Conservation (phyloP, 2,113 vertebrate species). For the Strix uralensis region DNA sequence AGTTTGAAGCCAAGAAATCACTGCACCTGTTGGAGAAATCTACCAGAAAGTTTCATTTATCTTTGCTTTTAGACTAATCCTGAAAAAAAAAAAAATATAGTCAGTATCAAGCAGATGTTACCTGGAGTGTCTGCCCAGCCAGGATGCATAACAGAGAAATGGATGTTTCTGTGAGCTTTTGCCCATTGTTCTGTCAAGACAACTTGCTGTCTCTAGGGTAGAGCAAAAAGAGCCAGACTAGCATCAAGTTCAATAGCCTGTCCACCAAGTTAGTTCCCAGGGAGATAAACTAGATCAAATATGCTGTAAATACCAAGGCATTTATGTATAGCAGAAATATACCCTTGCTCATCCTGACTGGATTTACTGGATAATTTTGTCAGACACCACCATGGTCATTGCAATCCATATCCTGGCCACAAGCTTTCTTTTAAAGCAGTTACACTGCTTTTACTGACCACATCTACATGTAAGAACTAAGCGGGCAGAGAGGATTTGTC, state of each 20-base stretch:
- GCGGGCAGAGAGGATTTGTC: neutral
- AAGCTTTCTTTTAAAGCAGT: neutral
- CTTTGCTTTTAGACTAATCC: neutral
- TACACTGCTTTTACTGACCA: neutral
- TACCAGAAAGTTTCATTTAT: neutral
- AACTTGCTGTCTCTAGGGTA: slow-evolving; percentile 82
- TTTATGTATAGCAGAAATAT: neutral
- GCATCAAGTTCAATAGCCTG: neutral
- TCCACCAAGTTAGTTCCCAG: neutral
- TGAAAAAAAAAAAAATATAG: neutral
- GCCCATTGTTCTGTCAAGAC: slow-evolving; percentile 82
- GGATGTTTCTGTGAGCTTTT: slow-evolving; percentile 72
- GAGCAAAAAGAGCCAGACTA: neutral
- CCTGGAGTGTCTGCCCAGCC: slow-evolving; percentile 86
- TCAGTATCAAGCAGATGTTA: slow-evolving; percentile 1
- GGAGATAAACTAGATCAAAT: neutral
- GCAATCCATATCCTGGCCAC: neutral
- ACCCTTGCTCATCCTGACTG: neutral
- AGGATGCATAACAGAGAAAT: slow-evolving; percentile 84
- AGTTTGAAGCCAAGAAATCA: neutral
- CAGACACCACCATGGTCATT: neutral
- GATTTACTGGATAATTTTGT: neutral
- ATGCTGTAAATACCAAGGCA: neutral
- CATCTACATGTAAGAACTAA: neutral
- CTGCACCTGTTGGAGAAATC: neutral